Percentiles rank a stretch among this genome's conserved stretches.
phyloP scores from a whole-genome alignment of 30 jellyfish, hydroid and myxozoan genomes.

The Sanderia malayensis region DNA sequence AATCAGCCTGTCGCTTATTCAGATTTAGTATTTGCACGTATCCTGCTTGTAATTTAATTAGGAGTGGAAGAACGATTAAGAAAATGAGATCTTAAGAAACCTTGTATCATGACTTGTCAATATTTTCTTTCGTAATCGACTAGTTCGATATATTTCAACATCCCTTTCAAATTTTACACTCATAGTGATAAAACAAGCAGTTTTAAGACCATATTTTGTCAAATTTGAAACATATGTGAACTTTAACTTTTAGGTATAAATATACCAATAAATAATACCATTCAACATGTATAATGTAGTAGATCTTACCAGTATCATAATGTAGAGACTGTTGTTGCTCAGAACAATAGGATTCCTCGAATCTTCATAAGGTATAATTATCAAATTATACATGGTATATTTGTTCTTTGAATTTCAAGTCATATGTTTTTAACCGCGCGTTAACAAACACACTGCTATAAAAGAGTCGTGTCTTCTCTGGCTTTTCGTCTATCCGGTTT shows the following conservation, averaged over 20 bases:
- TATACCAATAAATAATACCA: not conserved
- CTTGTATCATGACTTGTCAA: too few species aligned
- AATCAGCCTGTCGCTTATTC: too few species aligned
- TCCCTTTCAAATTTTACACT: too few species aligned
- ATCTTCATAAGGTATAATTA: not conserved
- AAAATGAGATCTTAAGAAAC: too few species aligned
- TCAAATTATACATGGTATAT: constrained; percentile 8
- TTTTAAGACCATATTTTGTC: not conserved
- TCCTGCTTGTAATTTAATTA: too few species aligned
- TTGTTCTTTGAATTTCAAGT: not conserved
- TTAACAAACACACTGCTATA: constrained; percentile 21
- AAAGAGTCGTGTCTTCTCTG: constrained; percentile 37
- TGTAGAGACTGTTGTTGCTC: constrained; percentile 4
- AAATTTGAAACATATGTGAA: not conserved
- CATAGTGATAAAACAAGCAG: not conserved
- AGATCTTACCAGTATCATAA: not conserved
- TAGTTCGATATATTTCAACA: too few species aligned
- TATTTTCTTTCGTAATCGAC: too few species aligned
- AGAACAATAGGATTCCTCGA: not conserved
- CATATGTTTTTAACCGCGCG: not conserved
- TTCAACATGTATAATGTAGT: too few species aligned
- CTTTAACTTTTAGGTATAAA: too few species aligned
- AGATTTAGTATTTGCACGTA: too few species aligned
- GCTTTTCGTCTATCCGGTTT: constrained; percentile 41
- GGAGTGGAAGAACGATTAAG: too few species aligned